phyloP scores from a whole-genome alignment of 2,113 vertebrate genomes.

The Isurus oxyrinchus region DNA sequence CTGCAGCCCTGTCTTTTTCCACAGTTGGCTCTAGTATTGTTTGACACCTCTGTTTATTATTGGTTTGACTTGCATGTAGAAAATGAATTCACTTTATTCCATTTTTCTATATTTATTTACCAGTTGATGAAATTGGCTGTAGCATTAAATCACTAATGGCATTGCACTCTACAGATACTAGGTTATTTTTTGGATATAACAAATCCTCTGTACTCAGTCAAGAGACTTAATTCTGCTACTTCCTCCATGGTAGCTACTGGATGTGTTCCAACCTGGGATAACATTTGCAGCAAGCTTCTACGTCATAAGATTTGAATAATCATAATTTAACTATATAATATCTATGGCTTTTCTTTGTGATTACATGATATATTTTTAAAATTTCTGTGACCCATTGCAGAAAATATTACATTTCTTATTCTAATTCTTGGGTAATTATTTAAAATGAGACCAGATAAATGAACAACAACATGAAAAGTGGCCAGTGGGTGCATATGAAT shows the following conservation, averaged over 20 bases:
- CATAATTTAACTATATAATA: not conserved
- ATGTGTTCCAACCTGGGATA: not conserved
- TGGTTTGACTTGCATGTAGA: not conserved
- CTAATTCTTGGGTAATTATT: slow-evolving; percentile 26
- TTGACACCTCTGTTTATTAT: not conserved
- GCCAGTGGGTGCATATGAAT: slow-evolving; percentile 26
- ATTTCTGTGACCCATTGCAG: not conserved
- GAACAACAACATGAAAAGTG: slow-evolving; percentile 22
- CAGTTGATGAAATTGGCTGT: not conserved
- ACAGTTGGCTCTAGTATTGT: not conserved
- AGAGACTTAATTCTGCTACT: not conserved
- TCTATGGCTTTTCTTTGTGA: not conserved
- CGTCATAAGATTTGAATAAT: not conserved
- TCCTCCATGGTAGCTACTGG: not conserved
- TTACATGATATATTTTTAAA: not conserved
- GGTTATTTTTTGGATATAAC: not conserved
- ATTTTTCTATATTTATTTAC: not conserved
- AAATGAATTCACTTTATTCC: not conserved
- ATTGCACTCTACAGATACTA: not conserved
- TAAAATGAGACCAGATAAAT: not conserved
- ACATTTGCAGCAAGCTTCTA: not conserved
- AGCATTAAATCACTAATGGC: no score
- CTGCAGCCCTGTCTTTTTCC: not conserved
- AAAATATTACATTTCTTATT: not conserved
- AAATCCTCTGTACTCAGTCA: not conserved